Base-by-base conservation (phyloP, 2,113 vertebrate genomes). In the Aldabrachelys gigantea region DNA sequence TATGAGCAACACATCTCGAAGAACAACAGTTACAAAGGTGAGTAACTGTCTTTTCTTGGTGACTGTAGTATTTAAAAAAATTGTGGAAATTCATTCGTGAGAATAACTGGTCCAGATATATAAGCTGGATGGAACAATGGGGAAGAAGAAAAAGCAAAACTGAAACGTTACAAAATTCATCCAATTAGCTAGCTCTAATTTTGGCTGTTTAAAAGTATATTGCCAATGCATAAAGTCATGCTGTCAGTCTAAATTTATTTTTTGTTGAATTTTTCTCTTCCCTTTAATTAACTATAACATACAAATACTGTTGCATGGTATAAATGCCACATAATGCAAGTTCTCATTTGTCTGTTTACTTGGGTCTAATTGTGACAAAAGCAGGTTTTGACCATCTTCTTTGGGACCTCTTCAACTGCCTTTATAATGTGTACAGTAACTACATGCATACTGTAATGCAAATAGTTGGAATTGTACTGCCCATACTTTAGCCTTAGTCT, bases 361-460 rank as follows among this genome's bases (percentile, higher is more conserved):
- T 69, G 25, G 12, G 12, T 29, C 44, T 79, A 47, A 29, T 47
- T 29, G 14, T 91, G 78, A 65, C 6, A 62, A 85, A 17, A 1
- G 69, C 19, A 38, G n/a, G 13, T 90, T 95, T 89, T 89, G 84
- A 69, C 82, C 95, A 83, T 85, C 83, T 90, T 95, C 84, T 9
- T 57, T 89, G 78, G 50, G 69, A 27, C 19, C 31, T 76, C 87
- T 89, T 91, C 84, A 84, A 84, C 76, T 82, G 59, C 87, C 24
- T 41, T 95, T 89, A 89, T 90, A 85, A 17, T 11, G 57, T 50
- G 49, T 47, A 62, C 59, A 87, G 38, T 24, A 24, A 11, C 16
- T 41, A 25, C 24, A 41, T 44, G 38, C 16, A 54, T n/a, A 44
- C 9, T n/a, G 35, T 44, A 38, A 27, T 16, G 21, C 44, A 62